Base-by-base conservation (phyloP, 2,888 invertebrate species). In the Danaus chrysippus region DNA sequence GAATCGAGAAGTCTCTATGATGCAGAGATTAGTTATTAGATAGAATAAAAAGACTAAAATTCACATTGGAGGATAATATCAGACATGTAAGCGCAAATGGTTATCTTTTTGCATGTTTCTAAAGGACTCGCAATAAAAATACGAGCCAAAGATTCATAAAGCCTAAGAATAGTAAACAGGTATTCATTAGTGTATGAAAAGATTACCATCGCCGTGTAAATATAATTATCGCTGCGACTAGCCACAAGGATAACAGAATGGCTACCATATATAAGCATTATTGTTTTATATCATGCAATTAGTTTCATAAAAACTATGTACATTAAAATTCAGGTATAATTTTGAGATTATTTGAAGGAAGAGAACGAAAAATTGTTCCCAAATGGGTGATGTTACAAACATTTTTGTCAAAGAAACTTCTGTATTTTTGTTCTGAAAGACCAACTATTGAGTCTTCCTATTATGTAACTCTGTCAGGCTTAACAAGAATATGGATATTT, bases 191-290 rank as follows among this genome's bases (percentile, higher is more conserved):
- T 11, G 17, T 8, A 17, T 49, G 17, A 17, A 49, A 3, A 49
- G 15, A 49, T 49, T 49, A 49, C 9, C 49, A 49, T 17, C 17
- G 17, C 49, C 17, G n/a, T 49, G 49, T 49, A 49, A 49, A 49
- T 49, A 10, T 10, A 49, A 10, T 49, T 49, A 49, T 17, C 49
- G 9, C 49, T 1, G 49, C 49, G 17, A 17, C 49, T 49, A 11
- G 15, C 17, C 17, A 10, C 49, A 49, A 49, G 49, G 49, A 49
- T 49, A 49, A 49, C 49, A 34, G 8, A 34, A 34, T 46, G 46
- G 13, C 46, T 17, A 49, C 17, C 23, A 34, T 6, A 6, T 34
- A 34, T 34, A 34, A 5, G 23, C 3, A 34, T 34, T 6, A 34
- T 5, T 34, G 23, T 34, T 34, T 34, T 34, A 34, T 34, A 34